These are phyloP conservation scores for Linyphia triangularis DNA, from an alignment of 2,888 invertebrate species.

Conservation along the genomic window DNA sequence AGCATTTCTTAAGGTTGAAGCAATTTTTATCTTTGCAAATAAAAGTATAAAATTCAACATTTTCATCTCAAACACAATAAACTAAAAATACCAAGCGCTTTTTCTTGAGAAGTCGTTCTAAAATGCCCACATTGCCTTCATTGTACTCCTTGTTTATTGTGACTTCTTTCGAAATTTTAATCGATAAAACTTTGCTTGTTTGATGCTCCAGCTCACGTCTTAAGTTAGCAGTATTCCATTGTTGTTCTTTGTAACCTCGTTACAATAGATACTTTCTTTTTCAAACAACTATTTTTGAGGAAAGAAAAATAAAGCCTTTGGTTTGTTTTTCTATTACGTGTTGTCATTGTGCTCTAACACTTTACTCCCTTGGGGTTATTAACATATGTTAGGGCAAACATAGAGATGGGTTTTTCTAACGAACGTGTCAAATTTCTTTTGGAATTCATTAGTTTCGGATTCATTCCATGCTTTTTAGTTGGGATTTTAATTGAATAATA, in stretches of 20 bases:
- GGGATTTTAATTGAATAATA: slow-evolving; percentile 49
- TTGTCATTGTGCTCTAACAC: slow-evolving; percentile 37
- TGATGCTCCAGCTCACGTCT: slow-evolving; percentile 61
- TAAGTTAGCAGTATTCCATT: slow-evolving; percentile 28
- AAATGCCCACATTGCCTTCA: not conserved
- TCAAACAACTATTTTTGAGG: slow-evolving; percentile 47
- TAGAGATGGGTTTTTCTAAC: slow-evolving; percentile 37
- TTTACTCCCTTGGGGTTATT: slow-evolving; percentile 49
- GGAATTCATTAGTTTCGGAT: slow-evolving; percentile 30
- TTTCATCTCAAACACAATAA: not conserved
- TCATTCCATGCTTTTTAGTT: slow-evolving; percentile 23
- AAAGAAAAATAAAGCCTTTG: slow-evolving; percentile 28
- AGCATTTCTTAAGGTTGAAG: not conserved
- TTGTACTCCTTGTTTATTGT: slow-evolving; percentile 26
- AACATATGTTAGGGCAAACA: slow-evolving; percentile 49
- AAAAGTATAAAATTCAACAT: not conserved
- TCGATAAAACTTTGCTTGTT: slow-evolving; percentile 52
- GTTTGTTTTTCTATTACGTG: slow-evolving; percentile 57
- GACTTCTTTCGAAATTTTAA: slow-evolving; percentile 56
- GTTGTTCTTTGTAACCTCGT: slow-evolving; percentile 61
- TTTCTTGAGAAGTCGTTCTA: not conserved
- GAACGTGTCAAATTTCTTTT: not conserved
- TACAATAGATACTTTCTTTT: slow-evolving; percentile 51
- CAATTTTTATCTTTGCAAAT: not conserved
- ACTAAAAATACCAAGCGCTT: not conserved